phyloP scores from a whole-genome alignment of 2,797 vertebrate genomes.

The Cirrhinus mrigala region DNA sequence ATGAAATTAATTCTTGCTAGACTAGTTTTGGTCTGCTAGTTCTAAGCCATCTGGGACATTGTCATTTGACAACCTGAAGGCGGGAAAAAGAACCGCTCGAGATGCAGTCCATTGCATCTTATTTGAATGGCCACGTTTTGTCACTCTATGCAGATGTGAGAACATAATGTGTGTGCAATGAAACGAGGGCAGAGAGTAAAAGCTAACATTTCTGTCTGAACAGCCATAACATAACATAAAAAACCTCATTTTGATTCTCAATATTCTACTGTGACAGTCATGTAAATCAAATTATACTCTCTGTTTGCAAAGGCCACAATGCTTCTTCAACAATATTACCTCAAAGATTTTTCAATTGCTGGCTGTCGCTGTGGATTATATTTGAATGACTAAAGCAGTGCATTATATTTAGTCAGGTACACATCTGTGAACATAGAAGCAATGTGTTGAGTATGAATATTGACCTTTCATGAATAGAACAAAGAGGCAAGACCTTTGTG shows the following conservation, averaged over 20 bases:
- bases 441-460: conserved; percentile 1
- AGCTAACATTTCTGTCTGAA: conserved; percentile 16
- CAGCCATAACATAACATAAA: conserved; percentile 10
- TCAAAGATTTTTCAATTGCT: background rate
- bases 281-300: conserved; percentile 12
- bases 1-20: conserved; percentile 25
- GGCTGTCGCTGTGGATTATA: background rate
- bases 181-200: conserved; percentile 12
- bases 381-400: background rate
- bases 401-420: background rate
- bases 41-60: conserved; percentile 13
- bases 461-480: conserved; percentile 11
- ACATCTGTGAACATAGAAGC: background rate
- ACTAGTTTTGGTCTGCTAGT: conserved; percentile 23
- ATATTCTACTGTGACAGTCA: conserved; percentile 6
- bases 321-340: conserved; percentile 10
- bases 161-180: conserved; percentile 10
- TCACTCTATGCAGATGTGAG: conserved; percentile 14
- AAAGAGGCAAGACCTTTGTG: conserved; percentile 11
- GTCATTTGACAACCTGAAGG: conserved; percentile 29
- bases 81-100: background rate
- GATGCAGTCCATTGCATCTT: conserved; percentile 11
- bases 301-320: conserved; percentile 1
- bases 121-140: conserved; percentile 1
- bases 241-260: background rate